Percentiles rank a stretch among this genome's conserved stretches.
Conservation (phyloP, 1,140 invertebrate species). For the Riptortus pedestris region DNA sequence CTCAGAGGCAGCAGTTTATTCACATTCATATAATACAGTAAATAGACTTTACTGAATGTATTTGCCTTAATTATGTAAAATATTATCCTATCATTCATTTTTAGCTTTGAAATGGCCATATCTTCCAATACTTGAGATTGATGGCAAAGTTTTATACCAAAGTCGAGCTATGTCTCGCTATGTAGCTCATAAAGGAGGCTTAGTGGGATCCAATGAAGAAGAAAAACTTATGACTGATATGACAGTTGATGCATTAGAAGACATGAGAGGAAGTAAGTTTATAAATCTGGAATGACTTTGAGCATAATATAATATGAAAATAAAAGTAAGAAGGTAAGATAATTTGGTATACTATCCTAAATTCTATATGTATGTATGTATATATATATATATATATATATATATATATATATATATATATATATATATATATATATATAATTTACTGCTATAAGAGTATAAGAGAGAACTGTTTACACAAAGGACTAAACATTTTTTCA, state of each 20-base stretch:
- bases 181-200: not conserved
- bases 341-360: not conserved
- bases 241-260: not conserved
- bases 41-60: too few species aligned
- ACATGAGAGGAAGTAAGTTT: not conserved
- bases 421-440: not conserved
- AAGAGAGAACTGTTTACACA: too few species aligned
- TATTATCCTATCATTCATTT: too few species aligned
- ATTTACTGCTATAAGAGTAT: not conserved
- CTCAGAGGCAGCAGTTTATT: too few species aligned
- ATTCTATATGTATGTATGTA: not conserved
- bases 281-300: too few species aligned
- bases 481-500: too few species aligned
- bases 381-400: not conserved
- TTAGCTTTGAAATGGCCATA: not conserved
- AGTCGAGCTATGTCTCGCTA: not conserved
- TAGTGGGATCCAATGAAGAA: not conserved
- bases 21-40: too few species aligned
- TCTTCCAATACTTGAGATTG: not conserved
- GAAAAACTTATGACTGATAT: not conserved
- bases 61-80: too few species aligned
- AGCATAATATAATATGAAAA: too few species aligned
- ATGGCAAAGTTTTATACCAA: not conserved
- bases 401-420: not conserved
- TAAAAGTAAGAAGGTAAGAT: too few species aligned